Evolutionary conservation across 1,140 invertebrate genomes (phyloP).

Genomic region (Nymphalis io): DNA sequence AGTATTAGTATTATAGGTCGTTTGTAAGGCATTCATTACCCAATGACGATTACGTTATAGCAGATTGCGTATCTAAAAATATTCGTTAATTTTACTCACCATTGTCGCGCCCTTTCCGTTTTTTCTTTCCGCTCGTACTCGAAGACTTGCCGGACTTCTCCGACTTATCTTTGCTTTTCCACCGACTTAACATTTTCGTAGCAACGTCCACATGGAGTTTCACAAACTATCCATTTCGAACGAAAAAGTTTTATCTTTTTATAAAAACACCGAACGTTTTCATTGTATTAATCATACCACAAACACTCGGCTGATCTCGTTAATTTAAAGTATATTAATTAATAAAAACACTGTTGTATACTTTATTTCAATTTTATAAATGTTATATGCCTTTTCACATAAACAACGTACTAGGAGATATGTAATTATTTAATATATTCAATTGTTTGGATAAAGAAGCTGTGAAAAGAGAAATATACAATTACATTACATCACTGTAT

Average conservation of each 20-base stretch:
- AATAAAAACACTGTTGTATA: neutral
- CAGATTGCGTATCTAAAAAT: no score
- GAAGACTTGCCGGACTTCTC: conserved; percentile 73
- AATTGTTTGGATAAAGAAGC: conserved; percentile 1
- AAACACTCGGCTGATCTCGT: neutral
- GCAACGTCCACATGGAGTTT: conserved; percentile 26
- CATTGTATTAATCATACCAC: conserved; percentile 3
- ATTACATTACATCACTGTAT: neutral
- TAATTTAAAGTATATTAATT: conserved; percentile 6
- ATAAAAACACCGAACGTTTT: conserved; percentile 27
- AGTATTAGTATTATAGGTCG: no score
- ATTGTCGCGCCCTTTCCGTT: conserved; percentile 72
- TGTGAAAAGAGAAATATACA: neutral
- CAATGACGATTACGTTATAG: no score
- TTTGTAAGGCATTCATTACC: no score
- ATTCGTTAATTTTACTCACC: conserved; percentile 48
- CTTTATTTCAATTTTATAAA: neutral
- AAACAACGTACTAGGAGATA: neutral
- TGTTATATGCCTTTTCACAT: neutral
- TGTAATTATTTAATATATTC: conserved; percentile 8
- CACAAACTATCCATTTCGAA: conserved; percentile 29
- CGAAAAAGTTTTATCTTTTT: conserved; percentile 34
- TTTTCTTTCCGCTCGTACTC: conserved; percentile 68
- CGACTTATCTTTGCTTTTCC: conserved; percentile 77
- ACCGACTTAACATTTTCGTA: conserved; percentile 70